A percentile compares a stretch with the other conserved stretches of the same genome.
phyloP scores from a whole-genome alignment of 1,140 invertebrate genomes.

The Mizuhopecten yessoensis region DNA sequence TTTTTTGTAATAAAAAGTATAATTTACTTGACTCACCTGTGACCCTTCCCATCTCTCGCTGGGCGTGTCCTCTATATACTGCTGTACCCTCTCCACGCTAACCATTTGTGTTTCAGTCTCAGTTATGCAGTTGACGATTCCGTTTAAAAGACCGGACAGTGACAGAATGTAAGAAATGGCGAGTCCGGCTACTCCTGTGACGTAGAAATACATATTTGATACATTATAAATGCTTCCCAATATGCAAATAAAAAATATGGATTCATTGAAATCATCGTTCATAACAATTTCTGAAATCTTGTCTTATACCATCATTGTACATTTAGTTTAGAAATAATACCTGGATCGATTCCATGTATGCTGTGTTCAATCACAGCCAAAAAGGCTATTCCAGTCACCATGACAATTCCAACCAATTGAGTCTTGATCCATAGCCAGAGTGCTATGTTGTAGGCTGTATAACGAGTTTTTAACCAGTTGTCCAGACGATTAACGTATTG shows the following conservation, averaged over 20 bases:
- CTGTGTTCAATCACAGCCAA: conserved; percentile 94
- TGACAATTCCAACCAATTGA: conserved; percentile 93
- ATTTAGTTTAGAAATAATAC: conserved; percentile 59
- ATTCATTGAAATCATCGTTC: too few relatives aligned
- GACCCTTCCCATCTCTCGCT: neutral
- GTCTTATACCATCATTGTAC: neutral
- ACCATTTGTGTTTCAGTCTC: conserved; percentile 94
- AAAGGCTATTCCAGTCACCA: conserved; percentile 93
- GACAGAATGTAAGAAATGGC: conserved; percentile 97
- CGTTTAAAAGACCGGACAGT: conserved; percentile 93
- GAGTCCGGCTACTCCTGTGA: conserved; percentile 92
- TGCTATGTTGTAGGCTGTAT: conserved; percentile 90
- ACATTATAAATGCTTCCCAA: neutral
- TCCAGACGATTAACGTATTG: conserved; percentile 91
- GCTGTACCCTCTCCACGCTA: conserved; percentile 95
- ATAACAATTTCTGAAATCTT: too few relatives aligned
- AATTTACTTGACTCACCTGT: neutral
- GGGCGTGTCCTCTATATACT: conserved; percentile 88
- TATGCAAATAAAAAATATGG: too few relatives aligned
- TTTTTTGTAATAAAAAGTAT: neutral
- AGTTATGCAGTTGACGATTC: conserved; percentile 94
- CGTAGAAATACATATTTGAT: neutral
- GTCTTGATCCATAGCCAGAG: conserved; percentile 95
- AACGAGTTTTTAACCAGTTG: conserved; percentile 92
- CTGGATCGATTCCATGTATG: conserved; percentile 79